These are phyloP conservation scores for Caenorhabditis japonica DNA, from an alignment of 2,888 invertebrate species.

Conservation along the genomic window DNA sequence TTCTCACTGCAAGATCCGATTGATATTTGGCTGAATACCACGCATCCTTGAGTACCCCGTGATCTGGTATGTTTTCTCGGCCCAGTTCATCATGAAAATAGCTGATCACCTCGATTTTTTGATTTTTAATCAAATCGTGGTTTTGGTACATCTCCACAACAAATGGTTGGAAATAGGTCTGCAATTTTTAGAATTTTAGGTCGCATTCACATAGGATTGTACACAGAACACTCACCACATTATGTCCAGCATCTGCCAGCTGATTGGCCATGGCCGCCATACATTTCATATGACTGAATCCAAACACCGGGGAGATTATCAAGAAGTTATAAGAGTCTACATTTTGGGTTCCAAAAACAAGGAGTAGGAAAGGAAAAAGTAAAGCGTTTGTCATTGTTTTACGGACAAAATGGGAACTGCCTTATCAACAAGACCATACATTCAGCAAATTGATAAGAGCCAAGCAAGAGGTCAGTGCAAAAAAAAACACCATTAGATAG, in stretches of 20 bases:
- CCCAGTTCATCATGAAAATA: constrained; percentile 28
- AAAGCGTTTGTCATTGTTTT: no score
- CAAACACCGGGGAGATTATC: constrained; percentile 39
- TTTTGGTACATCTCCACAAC: constrained; percentile 14
- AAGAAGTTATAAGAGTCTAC: constrained; percentile 36
- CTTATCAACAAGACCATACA: no score
- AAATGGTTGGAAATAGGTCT: constrained; percentile 40
- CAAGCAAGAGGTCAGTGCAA: no score
- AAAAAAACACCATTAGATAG: no score
- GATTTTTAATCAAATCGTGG: constrained; percentile 23
- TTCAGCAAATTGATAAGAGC: no score
- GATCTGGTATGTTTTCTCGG: not conserved
- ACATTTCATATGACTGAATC: constrained; percentile 49
- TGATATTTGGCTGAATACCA: constrained; percentile 28
- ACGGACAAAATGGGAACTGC: no score
- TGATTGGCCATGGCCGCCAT: constrained; percentile 48
- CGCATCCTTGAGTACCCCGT: constrained; percentile 6
- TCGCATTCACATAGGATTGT: no score
- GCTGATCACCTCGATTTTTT: constrained; percentile 12
- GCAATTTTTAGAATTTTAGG: constrained; percentile 1
- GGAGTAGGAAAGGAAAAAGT: not conserved
- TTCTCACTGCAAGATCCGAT: constrained; percentile 21
- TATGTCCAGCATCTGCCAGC: constrained; percentile 49
- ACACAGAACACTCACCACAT: constrained; percentile 44
- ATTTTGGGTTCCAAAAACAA: constrained; percentile 1